Conservation (phyloP, 2,888 invertebrate genomes). For the Cotesia congregata region DNA sequence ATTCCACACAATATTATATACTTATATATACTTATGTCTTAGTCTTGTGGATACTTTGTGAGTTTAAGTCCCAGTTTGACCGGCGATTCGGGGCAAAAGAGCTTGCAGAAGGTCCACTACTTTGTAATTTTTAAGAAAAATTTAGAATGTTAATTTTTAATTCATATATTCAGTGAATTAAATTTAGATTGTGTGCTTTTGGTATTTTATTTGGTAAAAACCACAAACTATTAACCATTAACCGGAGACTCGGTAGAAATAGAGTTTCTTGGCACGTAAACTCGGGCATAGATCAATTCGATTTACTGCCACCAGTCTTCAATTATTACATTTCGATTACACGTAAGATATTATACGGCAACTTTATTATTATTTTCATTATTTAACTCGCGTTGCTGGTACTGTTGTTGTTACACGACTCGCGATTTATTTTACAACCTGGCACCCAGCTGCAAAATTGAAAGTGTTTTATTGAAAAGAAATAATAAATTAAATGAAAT, state of each 20-base stretch:
- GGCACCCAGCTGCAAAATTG: no score
- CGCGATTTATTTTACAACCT: not conserved
- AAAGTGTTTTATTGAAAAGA: not conserved
- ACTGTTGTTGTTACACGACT: not conserved
- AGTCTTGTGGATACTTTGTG: no score
- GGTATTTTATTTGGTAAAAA: not conserved
- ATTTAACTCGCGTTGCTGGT: not conserved
- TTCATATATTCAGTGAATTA: no score
- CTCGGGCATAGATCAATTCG: slow-evolving; percentile 26
- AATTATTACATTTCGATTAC: slow-evolving; percentile 62
- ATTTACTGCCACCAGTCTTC: slow-evolving; percentile 47
- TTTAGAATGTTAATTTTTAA: no score
- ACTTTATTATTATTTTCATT: slow-evolving; percentile 6
- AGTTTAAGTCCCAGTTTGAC: no score
- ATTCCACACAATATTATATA: slow-evolving; percentile 21
- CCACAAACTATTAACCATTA: slow-evolving; percentile 26
- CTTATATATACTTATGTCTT: not conserved
- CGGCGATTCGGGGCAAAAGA: no score
- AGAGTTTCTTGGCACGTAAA: slow-evolving; percentile 27
- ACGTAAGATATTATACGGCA: slow-evolving; percentile 50
- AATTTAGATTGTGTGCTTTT: no score
- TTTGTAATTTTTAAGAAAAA: no score
- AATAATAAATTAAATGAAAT: slow-evolving; percentile 18
- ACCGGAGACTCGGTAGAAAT: slow-evolving; percentile 17
- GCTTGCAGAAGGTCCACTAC: no score